A percentile compares a stretch with the other conserved stretches of the same genome.
Conservation (phyloP, 2,113 vertebrate genomes). For the Phalacrocorax aristotelis region DNA sequence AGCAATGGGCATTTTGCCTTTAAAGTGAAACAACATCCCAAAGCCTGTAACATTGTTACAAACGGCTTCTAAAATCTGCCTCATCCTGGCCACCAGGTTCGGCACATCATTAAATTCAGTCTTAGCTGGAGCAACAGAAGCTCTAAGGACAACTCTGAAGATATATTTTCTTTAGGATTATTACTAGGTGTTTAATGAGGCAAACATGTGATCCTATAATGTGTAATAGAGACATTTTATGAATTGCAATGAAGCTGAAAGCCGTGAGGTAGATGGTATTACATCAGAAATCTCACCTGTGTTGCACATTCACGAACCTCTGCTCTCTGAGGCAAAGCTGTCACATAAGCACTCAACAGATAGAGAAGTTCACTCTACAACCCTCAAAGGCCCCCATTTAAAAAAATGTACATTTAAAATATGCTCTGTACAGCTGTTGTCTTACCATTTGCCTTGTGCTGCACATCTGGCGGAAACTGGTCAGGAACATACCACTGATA, state of each 20-base stretch:
- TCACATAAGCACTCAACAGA: neutral
- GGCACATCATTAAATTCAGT: neutral
- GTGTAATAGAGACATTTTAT: neutral
- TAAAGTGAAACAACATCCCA: neutral
- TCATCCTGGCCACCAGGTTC: neutral
- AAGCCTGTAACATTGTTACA: neutral
- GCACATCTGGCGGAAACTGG: slow-evolving; percentile 78
- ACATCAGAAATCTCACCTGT: slow-evolving; percentile 3
- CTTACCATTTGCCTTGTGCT: slow-evolving; percentile 73
- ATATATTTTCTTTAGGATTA: neutral
- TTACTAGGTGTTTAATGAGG: neutral
- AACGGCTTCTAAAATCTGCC: neutral
- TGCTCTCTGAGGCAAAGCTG: neutral
- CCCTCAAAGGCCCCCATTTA: slow-evolving; percentile 32
- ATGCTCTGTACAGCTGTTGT: slow-evolving; percentile 65
- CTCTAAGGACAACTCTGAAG: neutral
- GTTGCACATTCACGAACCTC: neutral
- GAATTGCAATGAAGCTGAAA: neutral
- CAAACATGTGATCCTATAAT: neutral
- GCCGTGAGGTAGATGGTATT: neutral
- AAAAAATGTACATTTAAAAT: slow-evolving; percentile 56
- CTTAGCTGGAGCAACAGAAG: neutral
- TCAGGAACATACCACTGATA: slow-evolving; percentile 73
- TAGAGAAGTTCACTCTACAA: slow-evolving; percentile 25
- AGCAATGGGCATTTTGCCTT: neutral